Evolutionary conservation across 2,113 vertebrate species (phyloP).

Genomic region (Oryctolagus cuniculus): DNA sequence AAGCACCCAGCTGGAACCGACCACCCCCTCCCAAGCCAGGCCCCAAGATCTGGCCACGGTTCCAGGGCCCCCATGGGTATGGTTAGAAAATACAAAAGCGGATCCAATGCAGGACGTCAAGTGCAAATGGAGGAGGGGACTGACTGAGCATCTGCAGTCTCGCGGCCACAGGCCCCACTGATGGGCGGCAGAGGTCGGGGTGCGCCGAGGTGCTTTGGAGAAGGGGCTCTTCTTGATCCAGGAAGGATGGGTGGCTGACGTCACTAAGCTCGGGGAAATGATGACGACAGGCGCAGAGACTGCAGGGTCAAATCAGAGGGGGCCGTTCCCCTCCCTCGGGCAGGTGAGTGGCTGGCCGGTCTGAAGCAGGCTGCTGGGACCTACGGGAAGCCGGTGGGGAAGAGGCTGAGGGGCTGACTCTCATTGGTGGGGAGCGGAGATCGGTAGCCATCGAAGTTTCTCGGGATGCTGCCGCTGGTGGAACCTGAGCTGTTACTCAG

Average conservation of each 20-base stretch:
- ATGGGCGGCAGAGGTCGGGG: slow-evolving; percentile 67
- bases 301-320: background rate
- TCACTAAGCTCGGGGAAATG: slow-evolving; percentile 77
- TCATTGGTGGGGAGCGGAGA: slow-evolving; percentile 98
- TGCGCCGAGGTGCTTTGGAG: slow-evolving; percentile 56
- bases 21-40: background rate
- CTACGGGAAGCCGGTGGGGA: slow-evolving; percentile 95
- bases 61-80: background rate
- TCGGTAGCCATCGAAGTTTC: slow-evolving; percentile 97
- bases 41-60: slow-evolving; percentile 38
- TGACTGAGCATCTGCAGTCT: slow-evolving; percentile 62
- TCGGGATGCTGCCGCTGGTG: slow-evolving; percentile 98
- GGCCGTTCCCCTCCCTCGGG: slow-evolving; percentile 24
- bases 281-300: slow-evolving; percentile 59
- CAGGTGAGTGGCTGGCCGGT: slow-evolving; percentile 17
- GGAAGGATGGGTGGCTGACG: slow-evolving; percentile 50
- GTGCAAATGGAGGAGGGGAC: slow-evolving; percentile 71
- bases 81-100: slow-evolving; percentile 77
- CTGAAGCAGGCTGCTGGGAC: slow-evolving; percentile 60
- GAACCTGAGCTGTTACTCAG: slow-evolving; percentile 99
- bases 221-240: slow-evolving; percentile 69
- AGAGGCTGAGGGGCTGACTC: slow-evolving; percentile 98
- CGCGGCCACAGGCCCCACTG: slow-evolving; percentile 71
- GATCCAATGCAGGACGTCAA: slow-evolving; percentile 62
- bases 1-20: background rate